Percentiles rank a stretch among this genome's conserved stretches.
phyloP scores from a whole-genome alignment of 2,888 invertebrate genomes.

The Octonoba sinensis region DNA sequence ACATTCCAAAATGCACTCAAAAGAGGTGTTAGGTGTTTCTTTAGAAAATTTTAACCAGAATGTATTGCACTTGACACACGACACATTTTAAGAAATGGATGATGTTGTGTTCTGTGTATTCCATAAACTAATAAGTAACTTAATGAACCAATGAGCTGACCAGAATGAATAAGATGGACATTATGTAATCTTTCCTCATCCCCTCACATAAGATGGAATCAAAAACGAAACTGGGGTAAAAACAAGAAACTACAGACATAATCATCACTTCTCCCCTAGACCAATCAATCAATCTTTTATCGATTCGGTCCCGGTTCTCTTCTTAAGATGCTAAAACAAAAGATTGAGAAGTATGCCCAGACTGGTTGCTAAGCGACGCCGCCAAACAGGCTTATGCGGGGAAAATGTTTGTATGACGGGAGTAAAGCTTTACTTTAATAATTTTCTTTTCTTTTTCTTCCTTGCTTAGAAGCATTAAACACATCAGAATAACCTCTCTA shows the following conservation, averaged over 20 bases:
- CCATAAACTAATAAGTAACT: too few relatives aligned
- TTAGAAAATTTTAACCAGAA: background rate
- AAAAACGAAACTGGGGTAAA: conserved; percentile 12
- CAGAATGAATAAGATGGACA: too few relatives aligned
- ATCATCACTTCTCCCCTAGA: conserved; percentile 34
- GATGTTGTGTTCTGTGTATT: too few relatives aligned
- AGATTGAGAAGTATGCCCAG: conserved; percentile 42
- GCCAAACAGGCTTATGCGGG: conserved; percentile 6
- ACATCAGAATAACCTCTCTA: too few relatives aligned
- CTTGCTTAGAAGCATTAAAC: too few relatives aligned
- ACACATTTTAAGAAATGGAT: too few relatives aligned
- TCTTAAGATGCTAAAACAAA: conserved; percentile 55
- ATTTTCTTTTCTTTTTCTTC: too few relatives aligned
- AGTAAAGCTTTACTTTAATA: too few relatives aligned
- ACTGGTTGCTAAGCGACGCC: conserved; percentile 52
- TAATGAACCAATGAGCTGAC: too few relatives aligned
- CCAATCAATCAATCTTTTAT: conserved; percentile 58
- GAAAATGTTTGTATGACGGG: conserved; percentile 4
- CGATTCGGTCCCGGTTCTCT: conserved; percentile 32
- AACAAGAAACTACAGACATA: conserved; percentile 14
- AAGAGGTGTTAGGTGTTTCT: background rate
- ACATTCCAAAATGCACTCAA: background rate
- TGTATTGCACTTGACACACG: too few relatives aligned
- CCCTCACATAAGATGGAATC: background rate
- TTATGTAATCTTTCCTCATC: too few relatives aligned